Conservation (phyloP, 2,113 vertebrate species). For the Herpetotheres cachinnans region DNA sequence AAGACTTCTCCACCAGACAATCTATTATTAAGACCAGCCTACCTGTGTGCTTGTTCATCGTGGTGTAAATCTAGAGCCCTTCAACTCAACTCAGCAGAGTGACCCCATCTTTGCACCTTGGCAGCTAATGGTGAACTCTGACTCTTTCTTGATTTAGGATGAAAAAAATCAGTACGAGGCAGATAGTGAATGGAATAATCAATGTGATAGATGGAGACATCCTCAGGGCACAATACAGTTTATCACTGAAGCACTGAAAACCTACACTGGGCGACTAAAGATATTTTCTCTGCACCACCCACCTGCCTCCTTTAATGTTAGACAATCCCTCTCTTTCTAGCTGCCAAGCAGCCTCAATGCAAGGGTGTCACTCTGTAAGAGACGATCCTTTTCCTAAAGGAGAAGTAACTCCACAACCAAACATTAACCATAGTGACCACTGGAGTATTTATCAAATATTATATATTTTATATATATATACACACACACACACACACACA, state of each 20-base stretch:
- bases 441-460: neutral
- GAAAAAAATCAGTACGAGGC: neutral
- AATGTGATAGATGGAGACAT: neutral
- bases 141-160: neutral
- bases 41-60: neutral
- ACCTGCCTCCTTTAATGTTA: neutral
- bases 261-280: neutral
- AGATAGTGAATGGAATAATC: neutral
- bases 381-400: neutral
- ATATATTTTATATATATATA: no score
- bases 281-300: neutral
- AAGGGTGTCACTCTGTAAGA: neutral
- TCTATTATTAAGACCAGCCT: neutral
- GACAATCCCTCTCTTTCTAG: neutral
- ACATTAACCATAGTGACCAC: fast-evolving
- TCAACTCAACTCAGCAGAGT: neutral
- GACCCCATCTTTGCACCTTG: neutral
- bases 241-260: neutral
- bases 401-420: neutral
- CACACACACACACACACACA: no score
- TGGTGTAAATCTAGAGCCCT: neutral
- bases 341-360: neutral
- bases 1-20: neutral
- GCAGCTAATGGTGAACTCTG: neutral
- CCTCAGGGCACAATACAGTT: neutral